Base-by-base conservation (phyloP, 2,888 invertebrate species). In the Lypha dubia region DNA sequence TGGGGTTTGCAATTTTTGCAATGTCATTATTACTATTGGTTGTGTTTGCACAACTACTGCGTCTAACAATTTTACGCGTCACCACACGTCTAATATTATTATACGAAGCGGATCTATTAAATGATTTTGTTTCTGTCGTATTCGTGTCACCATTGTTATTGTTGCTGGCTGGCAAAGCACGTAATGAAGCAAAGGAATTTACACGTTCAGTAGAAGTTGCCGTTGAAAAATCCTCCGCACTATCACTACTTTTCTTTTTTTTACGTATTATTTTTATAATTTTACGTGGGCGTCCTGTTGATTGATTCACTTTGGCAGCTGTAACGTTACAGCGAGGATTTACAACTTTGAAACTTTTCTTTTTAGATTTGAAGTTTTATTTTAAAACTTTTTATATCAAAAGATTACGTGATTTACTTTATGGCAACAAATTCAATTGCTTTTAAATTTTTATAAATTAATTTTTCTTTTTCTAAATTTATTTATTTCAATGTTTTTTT, bases 261-360 rank as follows among this genome's bases (percentile, higher is more conserved):
- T 88, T 89, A 65, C 88, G 89, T 67, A 87, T 87, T 51, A 90
- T 87, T 87, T 87, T 89, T 71, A 88, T 88, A 51, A 89, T 87
- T 88, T 89, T 89, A 87, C 88, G 88, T 83, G 89, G 88, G 13
- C 89, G 89, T 49, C 87, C 90, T 85, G 88, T 89, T 85, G 87
- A 86, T 82, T 87, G 87, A 87, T 85, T 88, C 88, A 88, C 87
- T 87, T 87, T 88, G 88, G 46, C 77, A 85, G 81, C 38, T 76
- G 15, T 70, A 79, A n/a, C 44, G 8, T 58, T 20, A 58, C 56
- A 70, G 11, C 13, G 17, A 8, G 11, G 44, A 44, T 20, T 41
- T 49, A 79, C 70, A 28, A 11, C 22, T 63, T 49, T 56, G 46
- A 13, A 51, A 51, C n/a, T 22, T 53, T 8, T 5, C 4, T 22